Base-by-base conservation (phyloP, 2,888 invertebrate genomes). In the Oscheius sp. region DNA sequence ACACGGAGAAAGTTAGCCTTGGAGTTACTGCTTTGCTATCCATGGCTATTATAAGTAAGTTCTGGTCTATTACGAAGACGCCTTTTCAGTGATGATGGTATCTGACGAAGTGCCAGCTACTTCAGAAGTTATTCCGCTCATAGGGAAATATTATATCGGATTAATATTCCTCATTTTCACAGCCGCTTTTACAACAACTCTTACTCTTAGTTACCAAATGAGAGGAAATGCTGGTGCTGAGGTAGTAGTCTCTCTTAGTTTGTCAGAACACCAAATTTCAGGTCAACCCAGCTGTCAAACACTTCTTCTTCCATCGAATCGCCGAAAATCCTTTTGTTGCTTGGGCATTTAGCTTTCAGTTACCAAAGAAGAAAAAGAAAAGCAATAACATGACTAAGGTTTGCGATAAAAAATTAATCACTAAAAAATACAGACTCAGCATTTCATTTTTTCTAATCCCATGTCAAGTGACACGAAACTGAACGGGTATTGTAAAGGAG, bases 11-110 rank as follows among this genome's bases (percentile, higher is more conserved):
- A 69, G 83, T 82, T 6, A 80, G 80, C 5, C 70, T 84, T 22
- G 84, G 84, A n/a, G 84, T 84, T 26, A 84, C 82, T 26, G 84
- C 84, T 0, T 70, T 84, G 33, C 70, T 84, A 26, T 84, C 84
- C 3, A 82, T 83, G 79, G 82, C 82, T 14, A 83, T 84, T 28
- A 84, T 84, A 9, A 80, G 81, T 76, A 20, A 72, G 73, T 56
- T 24, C 12, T 24, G 3, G 56, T 12, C 3, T 4, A 9, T 47
- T 2, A 22, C 12, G 12, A 44, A 28, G n/a, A 30, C 20, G 38
- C 8, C 6, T n/a, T 47, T 74, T 64, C 71, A 80, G 80, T 82
- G 81, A 80, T 82, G 80, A 81, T 82, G 80, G 81, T 79, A 0
- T 77, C 79, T 8, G 82, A 83, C 47, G 80, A 83, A 41, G 80